Evolutionary conservation across 1,140 invertebrate species (phyloP), one percentile per base, ranked within the genome.

Genomic region (Drosophila saltans): DNA sequence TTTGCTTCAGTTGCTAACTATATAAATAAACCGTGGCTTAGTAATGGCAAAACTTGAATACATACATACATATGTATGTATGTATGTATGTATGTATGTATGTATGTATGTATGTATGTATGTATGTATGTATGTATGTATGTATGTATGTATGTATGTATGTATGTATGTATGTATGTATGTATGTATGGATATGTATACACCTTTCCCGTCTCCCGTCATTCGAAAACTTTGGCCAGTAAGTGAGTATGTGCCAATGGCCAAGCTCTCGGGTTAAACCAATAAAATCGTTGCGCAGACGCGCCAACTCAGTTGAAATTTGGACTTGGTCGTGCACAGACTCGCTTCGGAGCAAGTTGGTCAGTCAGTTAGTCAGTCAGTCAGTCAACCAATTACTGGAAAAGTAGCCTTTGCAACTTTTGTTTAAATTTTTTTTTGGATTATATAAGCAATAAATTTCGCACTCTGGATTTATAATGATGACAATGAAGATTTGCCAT

Each of bases 251-350:
- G 40, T 70, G 62, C 40, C 65, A 72, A 59, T 69, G 65, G 57
- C 70, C 48, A 57, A 21, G 63, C 59, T 57, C 58, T 57, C 67
- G 56, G 75, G 71, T 83, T 84, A 83, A 80, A 67, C 64, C 81
- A 72, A 80, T 83, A 83, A 80, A 88, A 88, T 72, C 69, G 82
- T 90, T 90, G 86, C 86, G 86, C 82, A 83, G 80, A 72, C 84
- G 77, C 86, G 33, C 59, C 40, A 57, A 66, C 65, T 90, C 86
- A 90, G 86, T 90, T 74, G 71, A 78, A 72, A 72, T 66, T 90
- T 73, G 80, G 74, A 81, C 55, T 73, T 72, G 67, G 72, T 43
- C 68, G 69, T 48, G 80, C 63, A 48, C 64, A 68, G 77, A 81
- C 80, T 30, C 9, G 41, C 26, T 3, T 24, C 58, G 33, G 58